phyloP scores from a whole-genome alignment of 2,113 vertebrate species.

The Pipa parva region DNA sequence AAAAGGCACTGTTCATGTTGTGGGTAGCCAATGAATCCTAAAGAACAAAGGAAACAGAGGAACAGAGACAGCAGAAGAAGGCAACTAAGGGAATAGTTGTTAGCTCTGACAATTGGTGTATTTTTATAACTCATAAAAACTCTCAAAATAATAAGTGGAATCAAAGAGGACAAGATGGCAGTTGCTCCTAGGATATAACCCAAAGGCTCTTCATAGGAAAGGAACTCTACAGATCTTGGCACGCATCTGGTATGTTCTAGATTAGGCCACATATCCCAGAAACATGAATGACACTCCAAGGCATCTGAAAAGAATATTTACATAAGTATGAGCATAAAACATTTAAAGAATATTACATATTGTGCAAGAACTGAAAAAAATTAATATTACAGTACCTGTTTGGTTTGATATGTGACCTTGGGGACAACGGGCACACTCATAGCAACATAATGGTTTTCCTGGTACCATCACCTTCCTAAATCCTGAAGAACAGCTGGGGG shows the following conservation, averaged over 20 bases:
- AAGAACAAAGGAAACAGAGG: too few species aligned
- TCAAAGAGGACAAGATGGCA: slow-evolving; percentile 64
- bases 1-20: slow-evolving; percentile 87
- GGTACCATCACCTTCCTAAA: slow-evolving; percentile 2
- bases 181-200: slow-evolving; percentile 83
- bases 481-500: too few species aligned
- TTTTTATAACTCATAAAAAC: slow-evolving; percentile 87
- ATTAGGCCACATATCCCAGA: too few species aligned
- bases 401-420: too few species aligned
- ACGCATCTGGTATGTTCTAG: slow-evolving; percentile 92
- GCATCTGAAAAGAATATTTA: slow-evolving; percentile 49
- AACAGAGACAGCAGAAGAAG: slow-evolving; percentile 89
- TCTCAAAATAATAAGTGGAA: slow-evolving; percentile 82
- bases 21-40: too few species aligned
- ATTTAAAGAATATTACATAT: background rate
- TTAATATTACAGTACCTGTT: slow-evolving; percentile 1
- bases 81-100: slow-evolving; percentile 88
- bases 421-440: too few species aligned
- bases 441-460: slow-evolving; percentile 14
- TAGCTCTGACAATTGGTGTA: too few species aligned
- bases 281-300: slow-evolving; percentile 42
- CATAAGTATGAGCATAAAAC: too few species aligned
- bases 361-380: slow-evolving; percentile 1
- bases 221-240: too few species aligned
- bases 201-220: too few species aligned